Percentiles rank a stretch among this genome's conserved stretches.
phyloP scores from a whole-genome alignment of 2,888 invertebrate genomes.

The Tineola bisselliella region DNA sequence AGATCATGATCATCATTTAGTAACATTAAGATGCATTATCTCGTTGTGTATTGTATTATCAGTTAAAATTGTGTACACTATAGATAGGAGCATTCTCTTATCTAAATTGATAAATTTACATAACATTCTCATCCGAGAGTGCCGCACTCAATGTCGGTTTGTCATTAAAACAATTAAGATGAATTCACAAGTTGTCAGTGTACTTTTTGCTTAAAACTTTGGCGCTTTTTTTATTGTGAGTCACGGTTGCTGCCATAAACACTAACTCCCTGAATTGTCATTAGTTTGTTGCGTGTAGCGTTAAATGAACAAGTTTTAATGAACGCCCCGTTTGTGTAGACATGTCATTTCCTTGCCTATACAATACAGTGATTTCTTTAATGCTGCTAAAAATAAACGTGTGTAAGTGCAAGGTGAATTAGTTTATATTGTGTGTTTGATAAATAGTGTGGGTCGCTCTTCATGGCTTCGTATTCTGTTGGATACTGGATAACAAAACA shows the following conservation, averaged over 20 bases:
- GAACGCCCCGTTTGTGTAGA: slow-evolving; percentile 32
- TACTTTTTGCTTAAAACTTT: background rate
- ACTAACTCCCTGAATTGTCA: slow-evolving; percentile 60
- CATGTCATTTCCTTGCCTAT: slow-evolving; percentile 25
- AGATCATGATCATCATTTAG: background rate
- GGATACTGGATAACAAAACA: background rate
- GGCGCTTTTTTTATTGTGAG: slow-evolving; percentile 34
- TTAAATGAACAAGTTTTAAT: slow-evolving; percentile 62
- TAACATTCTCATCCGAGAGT: slow-evolving; percentile 19
- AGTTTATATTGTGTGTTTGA: slow-evolving; percentile 1
- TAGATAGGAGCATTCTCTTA: slow-evolving; percentile 30
- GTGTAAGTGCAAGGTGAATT: background rate
- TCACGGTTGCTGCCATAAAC: slow-evolving; percentile 51
- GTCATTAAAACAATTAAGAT: background rate
- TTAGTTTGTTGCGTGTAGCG: slow-evolving; percentile 60
- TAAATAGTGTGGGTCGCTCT: background rate
- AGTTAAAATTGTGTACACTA: background rate
- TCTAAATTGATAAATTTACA: slow-evolving; percentile 61
- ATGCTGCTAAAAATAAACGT: slow-evolving; percentile 24
- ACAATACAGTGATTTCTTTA: slow-evolving; percentile 32
- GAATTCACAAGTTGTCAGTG: background rate
- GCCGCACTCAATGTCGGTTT: background rate
- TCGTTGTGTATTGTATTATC: slow-evolving; percentile 1
- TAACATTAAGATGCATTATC: slow-evolving; percentile 8
- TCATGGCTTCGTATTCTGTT: slow-evolving; percentile 6